Percentiles rank a stretch among this genome's conserved stretches.
Conservation (phyloP, 2,888 invertebrate species). For the Brachypalpus laphriformis region DNA sequence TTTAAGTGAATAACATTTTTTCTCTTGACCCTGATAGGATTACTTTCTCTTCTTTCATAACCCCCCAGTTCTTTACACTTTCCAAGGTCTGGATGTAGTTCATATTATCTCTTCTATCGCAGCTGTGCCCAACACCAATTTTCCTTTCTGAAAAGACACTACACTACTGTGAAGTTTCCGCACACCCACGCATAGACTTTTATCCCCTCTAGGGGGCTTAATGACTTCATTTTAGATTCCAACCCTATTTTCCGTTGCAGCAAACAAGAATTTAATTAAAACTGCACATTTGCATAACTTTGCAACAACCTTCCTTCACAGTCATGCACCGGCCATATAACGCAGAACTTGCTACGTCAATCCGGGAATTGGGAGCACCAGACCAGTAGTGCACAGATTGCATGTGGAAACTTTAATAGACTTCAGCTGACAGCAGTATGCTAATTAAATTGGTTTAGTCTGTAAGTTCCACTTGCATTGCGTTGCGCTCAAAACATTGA, state of each 20-base stretch:
- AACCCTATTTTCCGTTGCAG: slow-evolving; percentile 4
- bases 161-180: not conserved
- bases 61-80: not conserved
- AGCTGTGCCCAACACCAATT: not conserved
- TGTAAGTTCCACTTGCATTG: not conserved
- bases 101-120: no score
- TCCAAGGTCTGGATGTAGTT: not conserved
- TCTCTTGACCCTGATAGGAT: not conserved
- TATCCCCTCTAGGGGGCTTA: slow-evolving; percentile 7
- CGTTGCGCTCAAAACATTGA: not conserved
- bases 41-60: not conserved
- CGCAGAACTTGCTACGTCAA: slow-evolving; percentile 25
- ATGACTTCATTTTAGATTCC: slow-evolving; percentile 12
- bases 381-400: slow-evolving; percentile 21
- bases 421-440: slow-evolving; percentile 66
- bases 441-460: slow-evolving; percentile 53
- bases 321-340: not conserved
- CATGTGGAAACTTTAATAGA: slow-evolving; percentile 63
- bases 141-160: not conserved
- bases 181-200: not conserved
- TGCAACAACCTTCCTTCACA: not conserved
- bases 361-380: slow-evolving; percentile 17
- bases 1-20: no score
- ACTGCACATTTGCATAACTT: slow-evolving; percentile 40
- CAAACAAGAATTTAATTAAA: slow-evolving; percentile 55